A percentile compares a stretch with the other conserved stretches of the same genome.
Evolutionary conservation across 2,888 invertebrate genomes (phyloP).

Genomic region (Gymnosoma rotundatum): DNA sequence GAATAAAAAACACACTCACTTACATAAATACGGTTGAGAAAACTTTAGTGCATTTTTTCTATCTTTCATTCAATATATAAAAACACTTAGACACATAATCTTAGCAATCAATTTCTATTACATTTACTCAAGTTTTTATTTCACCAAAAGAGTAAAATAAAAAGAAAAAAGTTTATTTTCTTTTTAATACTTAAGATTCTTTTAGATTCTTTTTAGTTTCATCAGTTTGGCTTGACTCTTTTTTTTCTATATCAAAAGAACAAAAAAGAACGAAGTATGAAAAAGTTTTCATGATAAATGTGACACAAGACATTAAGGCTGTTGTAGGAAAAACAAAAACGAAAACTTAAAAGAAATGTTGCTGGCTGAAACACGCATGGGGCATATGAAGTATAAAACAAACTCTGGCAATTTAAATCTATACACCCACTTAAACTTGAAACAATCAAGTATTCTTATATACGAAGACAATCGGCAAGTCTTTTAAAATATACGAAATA

Average conservation of each 20-base stretch:
- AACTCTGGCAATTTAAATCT: constrained; percentile 64
- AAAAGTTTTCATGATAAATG: constrained; percentile 79
- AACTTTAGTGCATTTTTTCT: constrained; percentile 66
- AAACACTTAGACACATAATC: constrained; percentile 71
- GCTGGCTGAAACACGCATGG: constrained; percentile 41
- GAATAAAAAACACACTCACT: constrained; percentile 6
- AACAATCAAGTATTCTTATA: constrained; percentile 68
- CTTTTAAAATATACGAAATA: not conserved
- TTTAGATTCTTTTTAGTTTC: constrained; percentile 13
- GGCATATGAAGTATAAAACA: constrained; percentile 40
- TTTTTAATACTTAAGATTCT: constrained; percentile 41
- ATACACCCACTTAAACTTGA: constrained; percentile 69
- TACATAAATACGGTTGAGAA: not conserved
- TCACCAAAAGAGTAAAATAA: constrained; percentile 21
- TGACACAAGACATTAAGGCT: constrained; percentile 77
- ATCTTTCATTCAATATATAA: constrained; percentile 67
- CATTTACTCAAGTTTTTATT: constrained; percentile 66
- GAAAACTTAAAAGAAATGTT: constrained; percentile 59
- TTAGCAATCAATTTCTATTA: constrained; percentile 70
- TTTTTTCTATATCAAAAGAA: constrained; percentile 2
- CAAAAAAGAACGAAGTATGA: constrained; percentile 65
- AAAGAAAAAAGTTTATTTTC: constrained; percentile 59
- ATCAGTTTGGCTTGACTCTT: not conserved
- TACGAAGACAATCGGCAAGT: constrained; percentile 1
- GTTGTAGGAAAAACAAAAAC: constrained; percentile 67